A percentile compares a stretch with the other conserved stretches of the same genome.
Conservation (phyloP, 2,888 invertebrate species). For the Drosophila siamana region DNA sequence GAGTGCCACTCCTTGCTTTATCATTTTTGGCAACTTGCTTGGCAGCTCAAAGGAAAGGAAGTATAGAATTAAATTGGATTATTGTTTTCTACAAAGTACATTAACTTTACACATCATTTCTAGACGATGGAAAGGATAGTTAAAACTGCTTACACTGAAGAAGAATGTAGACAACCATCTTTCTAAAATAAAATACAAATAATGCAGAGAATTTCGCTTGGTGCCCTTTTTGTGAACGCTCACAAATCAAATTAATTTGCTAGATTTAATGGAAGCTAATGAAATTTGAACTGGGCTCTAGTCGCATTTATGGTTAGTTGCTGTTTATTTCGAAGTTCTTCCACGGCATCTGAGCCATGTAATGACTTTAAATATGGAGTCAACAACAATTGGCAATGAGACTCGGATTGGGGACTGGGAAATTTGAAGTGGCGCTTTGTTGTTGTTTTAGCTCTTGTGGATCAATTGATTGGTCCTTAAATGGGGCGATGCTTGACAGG, state of each 20-base stretch:
- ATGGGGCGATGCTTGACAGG: slow-evolving; percentile 31
- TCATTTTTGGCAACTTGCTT: background rate
- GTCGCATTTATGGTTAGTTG: slow-evolving; percentile 7
- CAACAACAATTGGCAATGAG: background rate
- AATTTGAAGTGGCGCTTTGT: background rate
- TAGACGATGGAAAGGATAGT: no score
- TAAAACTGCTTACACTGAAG: no score
- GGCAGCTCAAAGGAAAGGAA: background rate
- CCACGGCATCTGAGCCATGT: background rate
- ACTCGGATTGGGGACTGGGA: no score
- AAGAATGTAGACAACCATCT: background rate
- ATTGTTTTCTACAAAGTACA: background rate
- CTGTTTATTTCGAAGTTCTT: background rate
- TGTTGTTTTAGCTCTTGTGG: slow-evolving; percentile 1
- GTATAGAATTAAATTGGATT: background rate
- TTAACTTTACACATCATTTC: no score
- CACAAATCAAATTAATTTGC: slow-evolving; percentile 45
- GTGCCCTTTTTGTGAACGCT: background rate
- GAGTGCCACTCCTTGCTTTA: background rate
- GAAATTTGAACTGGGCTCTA: slow-evolving; percentile 4
- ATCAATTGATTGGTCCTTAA: slow-evolving; percentile 29
- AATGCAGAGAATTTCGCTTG: no score
- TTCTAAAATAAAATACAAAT: background rate
- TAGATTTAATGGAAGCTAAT: slow-evolving; percentile 18
- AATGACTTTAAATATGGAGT: background rate